Evolutionary conservation across 2,888 invertebrate genomes (phyloP), one percentile per base, ranked within the genome.

Genomic region (Amphipyra tragopoginis): DNA sequence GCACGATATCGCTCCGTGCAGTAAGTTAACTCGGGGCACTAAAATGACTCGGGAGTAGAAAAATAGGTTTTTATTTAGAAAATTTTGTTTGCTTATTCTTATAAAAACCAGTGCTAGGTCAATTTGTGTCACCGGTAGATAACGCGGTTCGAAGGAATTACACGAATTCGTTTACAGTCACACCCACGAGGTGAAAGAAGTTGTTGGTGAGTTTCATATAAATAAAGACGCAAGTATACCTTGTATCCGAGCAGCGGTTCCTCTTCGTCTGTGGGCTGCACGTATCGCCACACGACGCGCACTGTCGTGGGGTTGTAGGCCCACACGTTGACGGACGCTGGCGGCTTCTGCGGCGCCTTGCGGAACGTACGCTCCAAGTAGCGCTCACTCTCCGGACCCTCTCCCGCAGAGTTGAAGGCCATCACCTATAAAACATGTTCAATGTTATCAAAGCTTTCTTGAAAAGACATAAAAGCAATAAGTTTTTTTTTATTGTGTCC

Each of bases 341-440:
- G 99, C 21, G 99, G 98, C 90, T 98, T 98, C 86, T 98, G 98
- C 0, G 99, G 99, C 5, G 99, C 98, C 92, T 98, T 98, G 55
- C 98, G 96, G 90, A 96, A 98, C 9, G 98, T 98, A 65, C 98
- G 96, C 90, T 98, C 98, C 70, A 97, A 92, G 86, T 96, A 98
- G 43, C 97, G 95, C 94, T 99, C 98, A 92, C 98, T 98, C 88
- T 99, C 99, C 0, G 98, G 98, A 4, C 99, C 99, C 90, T 98
- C 98, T 1, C 99, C 99, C 4, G 99, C 99, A 0, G 97, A 96
- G 93, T 99, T 99, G 85, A 98, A 99, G 0, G 98, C 99, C 98
- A 99, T 99, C 1, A 98, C 94, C 94, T 94, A 54, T 36, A 38
- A 21, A 43, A 54, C 56, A 52, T 21, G 9, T 21, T 34, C 2